These are phyloP conservation scores for Parthenolecanium corni DNA, from an alignment of 2,888 invertebrate genomes.

Conservation along the genomic window DNA sequence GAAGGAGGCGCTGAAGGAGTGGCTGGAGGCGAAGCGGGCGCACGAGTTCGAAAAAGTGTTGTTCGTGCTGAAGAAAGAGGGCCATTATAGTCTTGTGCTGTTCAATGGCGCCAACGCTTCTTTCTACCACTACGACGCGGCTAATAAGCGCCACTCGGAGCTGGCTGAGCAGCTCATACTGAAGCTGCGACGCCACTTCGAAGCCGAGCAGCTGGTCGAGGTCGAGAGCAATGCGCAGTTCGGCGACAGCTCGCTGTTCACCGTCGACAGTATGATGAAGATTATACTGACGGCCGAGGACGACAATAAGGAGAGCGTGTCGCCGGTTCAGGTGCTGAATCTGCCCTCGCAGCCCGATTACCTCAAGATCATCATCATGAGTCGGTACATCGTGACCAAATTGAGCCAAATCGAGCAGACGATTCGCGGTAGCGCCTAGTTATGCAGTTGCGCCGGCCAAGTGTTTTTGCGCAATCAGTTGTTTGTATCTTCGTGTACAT, in stretches of 20 bases:
- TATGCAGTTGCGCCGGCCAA: too few relatives aligned
- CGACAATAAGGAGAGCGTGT: neutral
- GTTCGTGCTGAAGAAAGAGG: constrained; percentile 11
- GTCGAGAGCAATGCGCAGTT: constrained; percentile 9
- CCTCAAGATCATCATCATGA: constrained; percentile 21
- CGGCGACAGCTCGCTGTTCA: constrained; percentile 13
- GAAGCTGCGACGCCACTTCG: constrained; percentile 4
- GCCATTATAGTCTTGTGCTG: constrained; percentile 16
- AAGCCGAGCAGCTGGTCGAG: constrained; percentile 18
- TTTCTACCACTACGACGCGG: constrained; percentile 13
- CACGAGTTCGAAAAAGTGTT: constrained; percentile 8
- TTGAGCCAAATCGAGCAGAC: constrained; percentile 4
- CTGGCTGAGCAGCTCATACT: constrained; percentile 14
- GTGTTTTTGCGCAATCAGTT: too few relatives aligned
- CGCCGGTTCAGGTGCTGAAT: constrained; percentile 5
- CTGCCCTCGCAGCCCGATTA: constrained; percentile 20
- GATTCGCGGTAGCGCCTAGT: neutral
- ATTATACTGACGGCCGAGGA: constrained; percentile 19
- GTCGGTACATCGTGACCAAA: constrained; percentile 17
- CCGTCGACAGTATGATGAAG: constrained; percentile 19
- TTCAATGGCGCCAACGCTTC: constrained; percentile 9
- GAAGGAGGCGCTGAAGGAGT: neutral
- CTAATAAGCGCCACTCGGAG: constrained; percentile 7
- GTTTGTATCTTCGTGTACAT: too few relatives aligned
- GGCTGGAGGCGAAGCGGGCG: constrained; percentile 9